Base-by-base conservation (phyloP, 2,113 vertebrate genomes). In the Cryptotis parvus region DNA sequence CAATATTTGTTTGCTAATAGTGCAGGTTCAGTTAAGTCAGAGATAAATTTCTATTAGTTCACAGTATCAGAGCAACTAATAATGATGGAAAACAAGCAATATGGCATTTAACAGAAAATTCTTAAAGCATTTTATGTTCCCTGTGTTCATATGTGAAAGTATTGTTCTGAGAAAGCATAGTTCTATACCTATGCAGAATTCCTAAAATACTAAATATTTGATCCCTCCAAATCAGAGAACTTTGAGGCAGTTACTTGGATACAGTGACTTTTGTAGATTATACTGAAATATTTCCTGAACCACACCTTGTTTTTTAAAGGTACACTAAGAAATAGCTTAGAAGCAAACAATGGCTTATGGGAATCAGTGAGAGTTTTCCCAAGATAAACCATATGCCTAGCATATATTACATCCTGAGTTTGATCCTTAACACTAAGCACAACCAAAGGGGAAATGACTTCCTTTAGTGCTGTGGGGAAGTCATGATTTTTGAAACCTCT, bases 11-110 rank as follows among this genome's bases (percentile, higher is more conserved):
- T 97, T 93, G 72, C 33, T 93, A 90, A 87, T 97, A 95, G 93
- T 94, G 95, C 97, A 96, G 96, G 96, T 97, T 96, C 96, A 97
- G 96, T 97, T 96, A 91, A 92, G 39, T 65, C 92, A 92, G 68
- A 41, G 70, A 94, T 69, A 96, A 93, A 74, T 31, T 95, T 93
- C 86, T 97, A 70, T 96, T 96, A 97, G 95, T 79, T 87, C 3
- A 65, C 33, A 79, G 91, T 84, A 94, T 41, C 80, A 16, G 4
- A 65, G 70, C 91, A 97, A 97, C 97, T 97, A 97, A 92, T 94
- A 92, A 77, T 31, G 72, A 94, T 0, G 0, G 82, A 69, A 97
- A 97, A 84, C 3, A 74, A 82, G 91, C 89, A 85, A 0, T n/a
- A 27, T 89, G 68, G 52, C 49, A 33, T 95, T 97, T 97, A 97